Percentiles rank a stretch among this genome's conserved stretches.
Conservation (phyloP, 2,797 vertebrate genomes). For the Lacerta agilis region DNA sequence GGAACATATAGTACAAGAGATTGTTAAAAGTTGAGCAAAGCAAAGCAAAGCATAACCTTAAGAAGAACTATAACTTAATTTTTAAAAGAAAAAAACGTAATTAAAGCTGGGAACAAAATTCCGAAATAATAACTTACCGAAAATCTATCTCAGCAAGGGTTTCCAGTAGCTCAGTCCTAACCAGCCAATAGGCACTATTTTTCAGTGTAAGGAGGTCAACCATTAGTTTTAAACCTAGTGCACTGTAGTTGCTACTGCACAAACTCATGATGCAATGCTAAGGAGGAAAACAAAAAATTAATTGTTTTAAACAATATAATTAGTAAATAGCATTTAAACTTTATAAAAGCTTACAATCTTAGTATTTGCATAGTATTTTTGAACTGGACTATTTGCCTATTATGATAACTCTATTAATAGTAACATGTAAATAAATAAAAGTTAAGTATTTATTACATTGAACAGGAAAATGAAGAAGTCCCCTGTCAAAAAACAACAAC, state of each 20-base stretch:
- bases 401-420: not conserved
- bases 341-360: not conserved
- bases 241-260: constrained; percentile 90
- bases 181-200: constrained; percentile 95
- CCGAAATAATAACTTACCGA: constrained; percentile 76
- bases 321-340: not conserved
- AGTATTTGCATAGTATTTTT: not conserved
- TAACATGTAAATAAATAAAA: not conserved
- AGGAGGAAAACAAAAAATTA: constrained; percentile 10
- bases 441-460: not conserved
- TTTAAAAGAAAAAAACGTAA: not conserved
- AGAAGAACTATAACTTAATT: not conserved
- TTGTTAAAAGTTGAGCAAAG: not conserved
- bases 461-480: not conserved
- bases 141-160: constrained; percentile 96
- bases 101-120: not conserved
- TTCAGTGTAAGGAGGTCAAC: constrained; percentile 88
- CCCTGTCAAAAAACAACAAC: too few species aligned
- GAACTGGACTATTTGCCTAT: not conserved
- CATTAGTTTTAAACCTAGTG: constrained; percentile 90
- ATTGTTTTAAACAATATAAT: not conserved
- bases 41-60: not conserved
- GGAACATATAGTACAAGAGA: not conserved
- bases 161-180: constrained; percentile 94
- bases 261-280: constrained; percentile 90